These are phyloP conservation scores for Solenopsis invicta DNA, from an alignment of 1,140 invertebrate genomes.

Conservation along the genomic window DNA sequence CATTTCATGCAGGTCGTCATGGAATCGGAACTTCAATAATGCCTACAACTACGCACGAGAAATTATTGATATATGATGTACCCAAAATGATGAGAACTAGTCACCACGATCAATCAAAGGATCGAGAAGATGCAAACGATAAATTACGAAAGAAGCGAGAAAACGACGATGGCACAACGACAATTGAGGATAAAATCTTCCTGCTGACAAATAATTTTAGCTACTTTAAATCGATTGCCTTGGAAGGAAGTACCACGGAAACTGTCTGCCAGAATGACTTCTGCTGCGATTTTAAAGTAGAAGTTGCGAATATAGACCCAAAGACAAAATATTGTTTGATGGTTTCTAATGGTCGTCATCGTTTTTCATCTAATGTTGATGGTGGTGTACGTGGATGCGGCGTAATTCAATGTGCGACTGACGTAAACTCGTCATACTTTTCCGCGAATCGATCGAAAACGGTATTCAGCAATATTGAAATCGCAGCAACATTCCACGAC, in stretches of 20 bases:
- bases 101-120: slow-evolving; percentile 1
- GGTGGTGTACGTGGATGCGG: slow-evolving; percentile 22
- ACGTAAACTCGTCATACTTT: slow-evolving; percentile 69
- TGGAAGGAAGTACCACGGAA: slow-evolving; percentile 16
- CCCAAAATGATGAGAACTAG: slow-evolving; percentile 75
- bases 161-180: background rate
- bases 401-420: slow-evolving; percentile 68
- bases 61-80: slow-evolving; percentile 80
- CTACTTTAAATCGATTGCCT: background rate
- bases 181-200: background rate
- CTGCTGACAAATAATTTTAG: slow-evolving; percentile 35
- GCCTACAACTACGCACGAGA: slow-evolving; percentile 60
- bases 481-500: slow-evolving; percentile 40
- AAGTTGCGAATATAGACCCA: slow-evolving; percentile 31
- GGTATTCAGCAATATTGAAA: slow-evolving; percentile 25
- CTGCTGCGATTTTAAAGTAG: slow-evolving; percentile 80
- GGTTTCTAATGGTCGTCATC: slow-evolving; percentile 56
- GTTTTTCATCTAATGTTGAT: no score
- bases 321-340: slow-evolving; percentile 60
- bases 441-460: background rate
- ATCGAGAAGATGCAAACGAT: slow-evolving; percentile 60
- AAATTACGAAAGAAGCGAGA: slow-evolving; percentile 65
- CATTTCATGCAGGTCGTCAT: slow-evolving; percentile 52
- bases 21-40: slow-evolving; percentile 72
- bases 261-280: slow-evolving; percentile 77